A percentile compares a stretch with the other conserved stretches of the same genome.
phyloP scores from a whole-genome alignment of 2,888 invertebrate genomes.

The Euclidia mi region DNA sequence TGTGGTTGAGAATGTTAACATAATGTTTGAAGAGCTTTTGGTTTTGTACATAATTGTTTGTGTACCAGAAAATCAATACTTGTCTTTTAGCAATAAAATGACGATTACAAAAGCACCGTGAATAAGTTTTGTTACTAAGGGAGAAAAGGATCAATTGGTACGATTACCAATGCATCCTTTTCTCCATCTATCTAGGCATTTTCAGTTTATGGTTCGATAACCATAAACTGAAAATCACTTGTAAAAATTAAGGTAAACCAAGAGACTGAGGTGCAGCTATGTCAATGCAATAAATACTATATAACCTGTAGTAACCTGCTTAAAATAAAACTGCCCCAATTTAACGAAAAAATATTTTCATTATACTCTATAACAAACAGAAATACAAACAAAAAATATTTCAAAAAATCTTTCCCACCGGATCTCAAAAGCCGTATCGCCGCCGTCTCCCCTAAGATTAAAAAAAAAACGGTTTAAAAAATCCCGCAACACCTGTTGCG shows the following conservation, averaged over 20 bases:
- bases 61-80: too few relatives aligned
- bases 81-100: too few relatives aligned
- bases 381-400: conserved; percentile 51
- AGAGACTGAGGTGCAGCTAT: neutral
- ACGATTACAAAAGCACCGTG: too few relatives aligned
- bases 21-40: too few relatives aligned
- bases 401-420: conserved; percentile 72
- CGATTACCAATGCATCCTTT: too few relatives aligned
- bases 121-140: too few relatives aligned
- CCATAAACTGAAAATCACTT: too few relatives aligned
- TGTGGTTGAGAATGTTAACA: neutral
- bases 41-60: too few relatives aligned
- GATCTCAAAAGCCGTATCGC: conserved; percentile 78
- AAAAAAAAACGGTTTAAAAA: conserved; percentile 69
- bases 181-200: too few relatives aligned
- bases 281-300: neutral
- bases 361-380: conserved; percentile 36
- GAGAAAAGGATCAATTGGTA: too few relatives aligned
- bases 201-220: too few relatives aligned
- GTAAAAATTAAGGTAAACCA: too few relatives aligned
- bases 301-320: conserved; percentile 12
- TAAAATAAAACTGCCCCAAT: conserved; percentile 20
- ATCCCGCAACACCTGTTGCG: conserved; percentile 79
- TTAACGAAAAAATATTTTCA: conserved; percentile 34
- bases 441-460: conserved; percentile 64